Evolutionary conservation across 2,113 vertebrate genomes (phyloP).

Genomic region (Cinclus mexicanus): DNA sequence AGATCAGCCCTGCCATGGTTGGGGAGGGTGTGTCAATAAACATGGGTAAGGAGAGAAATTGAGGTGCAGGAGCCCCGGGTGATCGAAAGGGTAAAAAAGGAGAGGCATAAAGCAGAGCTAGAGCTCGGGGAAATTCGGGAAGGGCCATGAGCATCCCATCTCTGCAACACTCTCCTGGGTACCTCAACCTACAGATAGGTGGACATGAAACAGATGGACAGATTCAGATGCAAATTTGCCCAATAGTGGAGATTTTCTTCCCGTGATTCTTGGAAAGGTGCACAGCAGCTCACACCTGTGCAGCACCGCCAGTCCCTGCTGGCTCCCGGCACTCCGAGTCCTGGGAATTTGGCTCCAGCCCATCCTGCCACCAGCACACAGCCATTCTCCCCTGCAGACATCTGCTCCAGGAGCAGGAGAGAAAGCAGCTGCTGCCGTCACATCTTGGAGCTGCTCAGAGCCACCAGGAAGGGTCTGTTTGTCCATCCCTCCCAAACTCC

Average conservation of each 20-base stretch:
- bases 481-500: background rate
- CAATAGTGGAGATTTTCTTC: background rate
- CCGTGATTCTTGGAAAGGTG: background rate
- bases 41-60: background rate
- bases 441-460: background rate
- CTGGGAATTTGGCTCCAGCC: background rate
- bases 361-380: background rate
- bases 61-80: background rate
- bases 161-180: background rate
- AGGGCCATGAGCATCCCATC: background rate
- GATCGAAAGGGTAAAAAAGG: background rate
- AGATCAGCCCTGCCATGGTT: accelerated
- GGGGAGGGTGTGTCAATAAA: background rate
- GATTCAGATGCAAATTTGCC: background rate
- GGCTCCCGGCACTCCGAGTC: background rate
- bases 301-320: background rate
- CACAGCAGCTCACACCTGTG: background rate
- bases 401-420: background rate
- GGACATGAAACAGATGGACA: background rate
- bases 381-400: background rate
- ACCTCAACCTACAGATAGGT: accelerated
- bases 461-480: background rate
- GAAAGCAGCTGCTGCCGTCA: background rate
- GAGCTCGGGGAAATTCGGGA: background rate
- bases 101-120: background rate